Percentiles rank a stretch among this genome's conserved stretches.
phyloP scores from a whole-genome alignment of 2,113 vertebrate species.

The Garra rufa region DNA sequence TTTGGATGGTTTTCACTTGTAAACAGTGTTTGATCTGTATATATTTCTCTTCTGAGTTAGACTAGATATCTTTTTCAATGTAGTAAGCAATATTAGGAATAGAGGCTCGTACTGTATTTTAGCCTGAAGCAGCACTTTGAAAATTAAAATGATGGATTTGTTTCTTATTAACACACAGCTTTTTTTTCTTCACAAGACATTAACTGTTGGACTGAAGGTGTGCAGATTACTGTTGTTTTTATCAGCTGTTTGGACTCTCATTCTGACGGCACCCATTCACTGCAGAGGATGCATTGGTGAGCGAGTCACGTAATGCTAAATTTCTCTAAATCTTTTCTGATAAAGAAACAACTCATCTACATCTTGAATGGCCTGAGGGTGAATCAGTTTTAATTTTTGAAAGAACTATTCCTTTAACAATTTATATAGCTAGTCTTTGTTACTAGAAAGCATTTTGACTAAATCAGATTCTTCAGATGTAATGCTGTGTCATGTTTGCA shows the following conservation, averaged over 20 bases:
- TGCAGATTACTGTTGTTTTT: too few relatives aligned
- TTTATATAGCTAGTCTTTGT: not conserved
- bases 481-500: not conserved
- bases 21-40: too few relatives aligned
- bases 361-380: not conserved
- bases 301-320: not conserved
- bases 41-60: too few relatives aligned
- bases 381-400: not conserved
- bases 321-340: not conserved
- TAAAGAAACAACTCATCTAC: not conserved
- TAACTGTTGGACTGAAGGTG: too few relatives aligned
- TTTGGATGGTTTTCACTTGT: too few relatives aligned
- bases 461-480: slow-evolving; percentile 1
- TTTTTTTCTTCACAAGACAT: not conserved
- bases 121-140: not conserved
- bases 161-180: too few relatives aligned
- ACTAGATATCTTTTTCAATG: too few relatives aligned
- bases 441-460: not conserved
- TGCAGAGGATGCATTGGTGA: too few relatives aligned
- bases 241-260: too few relatives aligned
- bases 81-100: not conserved
- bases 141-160: not conserved
- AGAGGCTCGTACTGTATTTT: not conserved
- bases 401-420: not conserved
- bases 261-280: too few relatives aligned